Percentiles rank a stretch among this genome's conserved stretches.
Evolutionary conservation across 2,888 invertebrate genomes (phyloP).

Genomic region (Copidosoma aretas): DNA sequence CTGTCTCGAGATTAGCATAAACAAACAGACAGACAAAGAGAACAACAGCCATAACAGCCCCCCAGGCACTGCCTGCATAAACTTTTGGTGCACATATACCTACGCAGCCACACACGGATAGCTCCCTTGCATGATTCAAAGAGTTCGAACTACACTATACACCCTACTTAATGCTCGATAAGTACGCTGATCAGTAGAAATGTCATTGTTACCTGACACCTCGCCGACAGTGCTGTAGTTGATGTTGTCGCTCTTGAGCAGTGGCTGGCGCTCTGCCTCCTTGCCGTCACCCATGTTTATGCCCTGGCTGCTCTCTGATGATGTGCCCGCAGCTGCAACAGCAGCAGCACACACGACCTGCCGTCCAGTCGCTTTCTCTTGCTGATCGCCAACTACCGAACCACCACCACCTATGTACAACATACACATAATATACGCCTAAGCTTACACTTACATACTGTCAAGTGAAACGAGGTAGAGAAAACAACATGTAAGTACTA

Average conservation of each 20-base stretch:
- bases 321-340: constrained; percentile 12
- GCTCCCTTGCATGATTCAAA: neutral
- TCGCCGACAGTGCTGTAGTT: constrained; percentile 48
- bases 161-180: too few species aligned
- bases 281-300: constrained; percentile 69
- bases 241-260: constrained; percentile 64
- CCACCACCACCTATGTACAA: too few species aligned
- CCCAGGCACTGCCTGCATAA: too few species aligned
- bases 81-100: too few species aligned
- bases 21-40: too few species aligned
- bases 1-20: too few species aligned
- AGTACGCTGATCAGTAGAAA: neutral
- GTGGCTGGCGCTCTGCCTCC: constrained; percentile 70
- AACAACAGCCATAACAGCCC: too few species aligned
- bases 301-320: neutral
- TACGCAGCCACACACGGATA: too few species aligned
- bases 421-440: too few species aligned
- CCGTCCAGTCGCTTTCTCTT: constrained; percentile 7
- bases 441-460: too few species aligned
- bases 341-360: neutral
- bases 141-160: neutral
- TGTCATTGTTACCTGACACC: constrained; percentile 28
- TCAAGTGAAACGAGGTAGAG: too few species aligned
- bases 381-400: constrained; percentile 1
- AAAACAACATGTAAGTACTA: too few species aligned